Evolutionary conservation across 2,113 vertebrate species (phyloP), one percentile per base, ranked within the genome.

Genomic region (Hippocampus mohnikei): DNA sequence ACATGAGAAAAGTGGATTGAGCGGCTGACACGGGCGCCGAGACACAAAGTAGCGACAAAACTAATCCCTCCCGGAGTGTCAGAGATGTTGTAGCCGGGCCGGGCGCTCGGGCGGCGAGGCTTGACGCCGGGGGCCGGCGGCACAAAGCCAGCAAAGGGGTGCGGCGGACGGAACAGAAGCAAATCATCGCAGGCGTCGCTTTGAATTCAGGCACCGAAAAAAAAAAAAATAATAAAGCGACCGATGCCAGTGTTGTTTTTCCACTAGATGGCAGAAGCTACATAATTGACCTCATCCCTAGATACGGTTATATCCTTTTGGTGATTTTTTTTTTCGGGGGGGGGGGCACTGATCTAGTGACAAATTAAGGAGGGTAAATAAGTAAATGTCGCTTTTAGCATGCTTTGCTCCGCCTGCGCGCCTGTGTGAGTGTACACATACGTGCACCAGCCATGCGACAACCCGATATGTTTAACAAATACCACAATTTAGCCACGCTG

Each of bases 381-480:
- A 81, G 84, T 86, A 75, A 83, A 81, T 75, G 81, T 85, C 81
- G 83, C 80, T 85, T 78, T 63, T 53, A 79, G 80, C 74, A 33
- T 60, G 41, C 81, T 67, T 72, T 76, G 52, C 69, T 76, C 41
- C 73, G 65, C 66, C 11, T 73, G 68, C 41, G 16, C 69, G 33
- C 65, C 27, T 76, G 67, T 67, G 37, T 65, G 67, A 75, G 59
- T 71, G 75, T 72, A 25, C 79, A 68, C 4, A 21, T 37, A 73
- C 56, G 50, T 48, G 78, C 89, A 81, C 92, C 92, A 93, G 94
- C 93, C 94, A 60, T 37, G 58, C 29, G 94, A 95, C 93, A 94
- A 2, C 93, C 76, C 92, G 93, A 94, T 93, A 93, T 92, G 94
- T 95, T 96, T 95, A 95, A 96, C 95, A 96, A 97, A 97, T 95